These are phyloP conservation scores for Poeciliopsis turrubarensis DNA, from an alignment of 2,113 vertebrate genomes.

Conservation along the genomic window DNA sequence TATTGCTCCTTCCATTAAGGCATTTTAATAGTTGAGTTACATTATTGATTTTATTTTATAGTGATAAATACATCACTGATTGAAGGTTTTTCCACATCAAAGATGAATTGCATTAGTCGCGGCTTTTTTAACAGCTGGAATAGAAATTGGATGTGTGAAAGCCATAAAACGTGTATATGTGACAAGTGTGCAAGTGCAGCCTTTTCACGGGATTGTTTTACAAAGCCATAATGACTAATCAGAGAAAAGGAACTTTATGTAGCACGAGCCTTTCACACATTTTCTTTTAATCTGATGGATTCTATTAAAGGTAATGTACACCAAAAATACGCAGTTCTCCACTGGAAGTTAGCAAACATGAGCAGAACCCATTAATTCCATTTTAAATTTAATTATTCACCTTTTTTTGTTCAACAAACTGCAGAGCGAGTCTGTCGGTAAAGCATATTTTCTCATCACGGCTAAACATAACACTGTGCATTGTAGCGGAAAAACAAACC, in stretches of 20 bases:
- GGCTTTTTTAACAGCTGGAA: constrained; percentile 53
- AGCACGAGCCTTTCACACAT: constrained; percentile 19
- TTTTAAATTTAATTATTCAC: constrained; percentile 18
- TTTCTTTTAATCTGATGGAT: constrained; percentile 18
- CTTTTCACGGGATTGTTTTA: constrained; percentile 55
- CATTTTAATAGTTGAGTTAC: constrained; percentile 81
- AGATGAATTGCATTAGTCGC: constrained; percentile 73
- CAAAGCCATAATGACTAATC: constrained; percentile 57
- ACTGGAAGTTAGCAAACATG: neutral
- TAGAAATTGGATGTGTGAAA: constrained; percentile 46
- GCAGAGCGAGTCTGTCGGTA: constrained; percentile 14
- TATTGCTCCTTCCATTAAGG: constrained; percentile 82
- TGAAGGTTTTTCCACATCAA: constrained; percentile 76
- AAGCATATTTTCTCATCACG: constrained; percentile 47
- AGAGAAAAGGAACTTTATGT: constrained; percentile 28
- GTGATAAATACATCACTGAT: constrained; percentile 83
- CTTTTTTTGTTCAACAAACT: constrained; percentile 14
- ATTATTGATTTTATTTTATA: constrained; percentile 82
- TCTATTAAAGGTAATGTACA: constrained; percentile 5
- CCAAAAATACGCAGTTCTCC: constrained; percentile 3
- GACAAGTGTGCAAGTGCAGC: constrained; percentile 46
- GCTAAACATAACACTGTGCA: constrained; percentile 42
- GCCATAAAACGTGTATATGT: constrained; percentile 66
- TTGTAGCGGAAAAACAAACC: constrained; percentile 37
- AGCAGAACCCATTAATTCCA: constrained; percentile 7